These are phyloP conservation scores for Exaiptasia diaphana DNA, from an alignment of 64 coral and sea anemone species.

Conservation along the genomic window DNA sequence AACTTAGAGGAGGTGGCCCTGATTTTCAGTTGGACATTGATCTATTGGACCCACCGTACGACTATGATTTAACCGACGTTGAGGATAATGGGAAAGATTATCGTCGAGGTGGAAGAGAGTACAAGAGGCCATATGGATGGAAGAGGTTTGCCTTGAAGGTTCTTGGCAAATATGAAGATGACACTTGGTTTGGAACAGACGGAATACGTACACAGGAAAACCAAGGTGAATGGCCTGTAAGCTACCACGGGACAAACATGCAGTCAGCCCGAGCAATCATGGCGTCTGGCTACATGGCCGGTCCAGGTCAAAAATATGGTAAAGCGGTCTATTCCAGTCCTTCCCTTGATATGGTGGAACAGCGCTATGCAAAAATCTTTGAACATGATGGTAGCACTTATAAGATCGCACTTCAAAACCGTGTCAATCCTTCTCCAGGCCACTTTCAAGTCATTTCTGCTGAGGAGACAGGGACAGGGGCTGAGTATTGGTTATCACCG, in stretches of 20 bases:
- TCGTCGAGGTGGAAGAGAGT: slow-evolving; percentile 39
- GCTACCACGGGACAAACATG: slow-evolving; percentile 55
- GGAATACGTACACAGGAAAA: slow-evolving; percentile 38
- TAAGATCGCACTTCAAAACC: slow-evolving; percentile 64
- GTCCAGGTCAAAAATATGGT: not conserved
- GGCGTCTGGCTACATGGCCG: slow-evolving; percentile 12
- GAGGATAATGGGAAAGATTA: slow-evolving; percentile 39
- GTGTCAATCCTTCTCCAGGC: slow-evolving; percentile 38
- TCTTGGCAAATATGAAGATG: slow-evolving; percentile 6
- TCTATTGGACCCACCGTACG: slow-evolving; percentile 28
- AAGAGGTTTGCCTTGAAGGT: slow-evolving; percentile 62
- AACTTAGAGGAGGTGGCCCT: not conserved
- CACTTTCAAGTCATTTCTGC: slow-evolving; percentile 37
- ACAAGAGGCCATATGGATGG: slow-evolving; percentile 69
- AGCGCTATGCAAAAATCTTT: slow-evolving; percentile 44
- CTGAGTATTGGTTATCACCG: slow-evolving; percentile 58
- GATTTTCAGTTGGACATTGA: not conserved
- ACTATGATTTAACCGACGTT: slow-evolving; percentile 49
- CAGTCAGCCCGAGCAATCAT: not conserved
- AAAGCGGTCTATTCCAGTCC: slow-evolving; percentile 60
- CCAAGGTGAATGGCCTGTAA: slow-evolving; percentile 47
- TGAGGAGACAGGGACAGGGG: slow-evolving; percentile 22
- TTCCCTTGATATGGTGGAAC: slow-evolving; percentile 45
- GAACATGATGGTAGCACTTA: slow-evolving; percentile 20
- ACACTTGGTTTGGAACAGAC: slow-evolving; percentile 38